A percentile compares a stretch with the other conserved stretches of the same genome.
Conservation (phyloP, 2,888 invertebrate species). For the Ecdyonurus torrentis region DNA sequence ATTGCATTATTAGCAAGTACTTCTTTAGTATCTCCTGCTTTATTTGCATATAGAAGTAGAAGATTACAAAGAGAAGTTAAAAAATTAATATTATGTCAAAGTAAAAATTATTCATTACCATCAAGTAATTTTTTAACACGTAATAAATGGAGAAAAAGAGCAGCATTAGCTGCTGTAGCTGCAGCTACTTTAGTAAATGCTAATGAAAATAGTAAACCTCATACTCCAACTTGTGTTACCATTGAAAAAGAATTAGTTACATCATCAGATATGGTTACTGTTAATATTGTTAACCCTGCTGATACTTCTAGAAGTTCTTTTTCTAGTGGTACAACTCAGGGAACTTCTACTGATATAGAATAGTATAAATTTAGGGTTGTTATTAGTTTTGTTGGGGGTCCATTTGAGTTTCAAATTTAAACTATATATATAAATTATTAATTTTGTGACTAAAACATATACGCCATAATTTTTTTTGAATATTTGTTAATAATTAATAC, state of each 20-base stretch:
- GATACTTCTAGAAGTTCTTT: conserved; percentile 40
- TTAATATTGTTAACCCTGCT: conserved; percentile 21
- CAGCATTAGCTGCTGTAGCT: conserved; percentile 5
- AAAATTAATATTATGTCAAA: conserved; percentile 26
- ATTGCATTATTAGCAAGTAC: conserved; percentile 42
- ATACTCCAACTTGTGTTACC: neutral
- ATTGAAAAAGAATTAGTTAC: neutral
- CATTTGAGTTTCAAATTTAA: too few relatives aligned
- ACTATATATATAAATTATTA: too few relatives aligned
- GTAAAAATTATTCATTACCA: neutral
- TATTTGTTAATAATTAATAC: too few relatives aligned
- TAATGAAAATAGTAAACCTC: conserved; percentile 5
- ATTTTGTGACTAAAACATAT: too few relatives aligned
- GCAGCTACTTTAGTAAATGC: conserved; percentile 5
- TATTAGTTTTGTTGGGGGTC: too few relatives aligned
- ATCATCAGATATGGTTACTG: neutral
- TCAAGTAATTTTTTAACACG: neutral
- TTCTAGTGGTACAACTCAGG: conserved; percentile 43
- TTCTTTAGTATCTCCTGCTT: conserved; percentile 48
- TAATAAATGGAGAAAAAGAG: conserved; percentile 11
- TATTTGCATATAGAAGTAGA: conserved; percentile 59
- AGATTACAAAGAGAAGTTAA: conserved; percentile 40
- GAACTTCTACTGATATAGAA: conserved; percentile 1
- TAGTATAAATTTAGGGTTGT: too few relatives aligned
- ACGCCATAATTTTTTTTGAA: too few relatives aligned